Evolutionary conservation across 2,888 invertebrate species (phyloP), one percentile per base, ranked within the genome.

Genomic region (Pilophorus perplexus): DNA sequence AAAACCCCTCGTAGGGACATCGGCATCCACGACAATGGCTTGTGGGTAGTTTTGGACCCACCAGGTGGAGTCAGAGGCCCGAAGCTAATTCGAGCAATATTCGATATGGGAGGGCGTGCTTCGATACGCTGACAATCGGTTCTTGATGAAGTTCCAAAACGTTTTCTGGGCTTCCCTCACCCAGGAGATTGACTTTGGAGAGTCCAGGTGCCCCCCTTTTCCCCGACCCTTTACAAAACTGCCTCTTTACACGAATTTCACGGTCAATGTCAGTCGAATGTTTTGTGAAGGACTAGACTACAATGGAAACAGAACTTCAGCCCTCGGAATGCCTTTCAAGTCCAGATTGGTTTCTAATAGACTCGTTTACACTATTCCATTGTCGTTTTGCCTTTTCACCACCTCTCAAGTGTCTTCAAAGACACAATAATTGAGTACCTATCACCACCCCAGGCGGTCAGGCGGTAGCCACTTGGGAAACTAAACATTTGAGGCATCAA

Each of bases 11-110:
- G 20, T 22, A 44, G 10, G n/a, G 8, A 2, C n/a, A 23, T n/a
- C n/a, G n/a, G n/a, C n/a, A 10, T 25, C 52, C 23, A 28, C 28
- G 50, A 22, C 27, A 18, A 10, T 22, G 50, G 8, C 5, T n/a
- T n/a, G n/a, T n/a, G n/a, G n/a, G n/a, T n/a, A n/a, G n/a, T n/a
- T n/a, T n/a, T n/a, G 52, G 52, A 52, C 52, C 42, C 59, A 22
- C 59, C 59, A 59, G 59, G 59, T 59, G 59, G 59, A 59, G 23
- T 59, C 59, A 59, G 23, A 42, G 59, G 27, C 8, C 59, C 59
- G 25, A 42, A 42, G 42, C 59, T 59, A 59, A 59, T 59, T 18
- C 59, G 42, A 27, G 23, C 59, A 25, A 42, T 59, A 38, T 42
- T 42, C 59, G 23, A 40, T 16, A 59, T 59, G 59, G 59, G 59